Conservation (phyloP, 2,888 invertebrate species). For the Drosophila longiperda region DNA sequence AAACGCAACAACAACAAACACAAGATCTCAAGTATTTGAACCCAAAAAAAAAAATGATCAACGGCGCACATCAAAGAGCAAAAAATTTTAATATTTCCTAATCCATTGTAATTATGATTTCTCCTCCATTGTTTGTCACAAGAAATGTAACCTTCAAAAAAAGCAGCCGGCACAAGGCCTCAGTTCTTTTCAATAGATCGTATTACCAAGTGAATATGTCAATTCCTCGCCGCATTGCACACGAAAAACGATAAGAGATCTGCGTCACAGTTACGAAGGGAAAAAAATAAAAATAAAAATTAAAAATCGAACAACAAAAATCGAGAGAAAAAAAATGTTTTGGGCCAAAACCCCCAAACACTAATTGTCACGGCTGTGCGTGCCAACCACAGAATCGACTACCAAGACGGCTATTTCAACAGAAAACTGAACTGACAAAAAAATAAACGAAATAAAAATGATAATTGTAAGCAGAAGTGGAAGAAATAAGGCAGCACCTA, state of each 20-base stretch:
- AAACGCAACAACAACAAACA: constrained; percentile 32
- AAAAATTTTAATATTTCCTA: constrained; percentile 74
- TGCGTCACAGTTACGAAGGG: constrained; percentile 48
- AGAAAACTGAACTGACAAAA: constrained; percentile 61
- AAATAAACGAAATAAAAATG: constrained; percentile 20
- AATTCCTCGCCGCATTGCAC: constrained; percentile 51
- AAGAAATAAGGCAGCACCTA: constrained; percentile 52
- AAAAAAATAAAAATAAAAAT: constrained; percentile 7
- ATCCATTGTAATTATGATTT: constrained; percentile 81
- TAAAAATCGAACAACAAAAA: constrained; percentile 3
- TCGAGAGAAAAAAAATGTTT: constrained; percentile 15
- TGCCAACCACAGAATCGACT: constrained; percentile 57
- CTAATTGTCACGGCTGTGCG: constrained; percentile 58
- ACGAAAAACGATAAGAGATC: constrained; percentile 74
- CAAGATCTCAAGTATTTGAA: constrained; percentile 52
- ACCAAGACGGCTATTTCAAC: constrained; percentile 54
- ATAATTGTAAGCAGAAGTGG: constrained; percentile 18
- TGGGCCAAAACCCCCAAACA: constrained; percentile 26
- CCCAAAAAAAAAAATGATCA: constrained; percentile 29
- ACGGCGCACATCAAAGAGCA: constrained; percentile 61
- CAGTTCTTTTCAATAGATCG: constrained; percentile 62
- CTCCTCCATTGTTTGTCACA: constrained; percentile 71
- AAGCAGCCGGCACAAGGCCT: constrained; percentile 40
- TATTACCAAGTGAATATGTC: constrained; percentile 78
- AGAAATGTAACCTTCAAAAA: constrained; percentile 64